Evolutionary conservation across 53 echinoderm and acorn worm genomes (phyloP).

Genomic region (Pentamera pediparva): DNA sequence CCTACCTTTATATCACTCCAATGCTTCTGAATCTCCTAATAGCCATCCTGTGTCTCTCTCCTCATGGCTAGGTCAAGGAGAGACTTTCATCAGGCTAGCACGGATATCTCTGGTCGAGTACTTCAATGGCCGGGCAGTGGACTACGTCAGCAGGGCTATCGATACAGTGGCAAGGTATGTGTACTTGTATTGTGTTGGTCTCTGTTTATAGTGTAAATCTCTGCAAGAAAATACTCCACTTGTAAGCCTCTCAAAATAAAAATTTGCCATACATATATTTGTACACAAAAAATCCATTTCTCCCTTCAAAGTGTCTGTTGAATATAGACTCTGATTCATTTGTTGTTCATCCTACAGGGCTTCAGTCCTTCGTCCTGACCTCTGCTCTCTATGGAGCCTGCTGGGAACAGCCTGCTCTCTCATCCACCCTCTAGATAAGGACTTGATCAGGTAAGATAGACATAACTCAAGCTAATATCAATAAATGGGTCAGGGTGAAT

Average conservation of each 20-base stretch:
- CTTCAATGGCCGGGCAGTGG: slow-evolving; percentile 79
- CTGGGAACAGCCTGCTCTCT: slow-evolving; percentile 80
- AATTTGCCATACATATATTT: too few species aligned
- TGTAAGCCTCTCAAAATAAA: too few species aligned
- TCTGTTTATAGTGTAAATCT: neutral
- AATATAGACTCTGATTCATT: too few species aligned
- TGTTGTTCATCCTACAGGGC: slow-evolving; percentile 63
- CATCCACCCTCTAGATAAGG: slow-evolving; percentile 50
- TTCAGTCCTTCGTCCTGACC: slow-evolving; percentile 55
- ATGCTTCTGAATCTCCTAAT: too few species aligned
- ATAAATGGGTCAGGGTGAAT: too few species aligned
- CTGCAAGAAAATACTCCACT: too few species aligned
- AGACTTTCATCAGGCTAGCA: slow-evolving; percentile 69
- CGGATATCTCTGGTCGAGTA: slow-evolving; percentile 59
- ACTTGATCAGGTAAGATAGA: slow-evolving; percentile 78
- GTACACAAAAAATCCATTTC: neutral
- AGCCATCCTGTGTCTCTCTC: too few species aligned
- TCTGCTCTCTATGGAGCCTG: slow-evolving; percentile 82
- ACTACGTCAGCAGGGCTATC: slow-evolving; percentile 56
- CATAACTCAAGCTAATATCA: too few species aligned
- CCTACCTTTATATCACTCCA: too few species aligned
- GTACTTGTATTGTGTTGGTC: too few species aligned
- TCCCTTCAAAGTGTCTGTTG: neutral
- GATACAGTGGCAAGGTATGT: slow-evolving; percentile 59
- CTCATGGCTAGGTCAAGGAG: slow-evolving; percentile 93